A percentile compares a stretch with the other conserved stretches of the same genome.
phyloP scores from a whole-genome alignment of 2,113 vertebrate species.

The Calyptomena viridis region DNA sequence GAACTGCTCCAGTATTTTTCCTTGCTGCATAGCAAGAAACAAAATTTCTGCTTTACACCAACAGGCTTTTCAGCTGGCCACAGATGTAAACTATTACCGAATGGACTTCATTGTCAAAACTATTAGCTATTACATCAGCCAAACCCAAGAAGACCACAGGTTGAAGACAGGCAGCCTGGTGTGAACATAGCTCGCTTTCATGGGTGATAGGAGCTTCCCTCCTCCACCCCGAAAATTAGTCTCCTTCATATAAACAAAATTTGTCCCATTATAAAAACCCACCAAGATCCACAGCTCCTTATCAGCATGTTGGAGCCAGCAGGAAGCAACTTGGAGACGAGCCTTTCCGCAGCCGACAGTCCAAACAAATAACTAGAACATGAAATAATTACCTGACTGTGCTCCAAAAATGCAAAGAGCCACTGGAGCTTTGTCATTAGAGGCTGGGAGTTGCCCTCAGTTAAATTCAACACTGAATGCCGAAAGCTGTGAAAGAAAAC shows the following conservation, averaged over 20 bases:
- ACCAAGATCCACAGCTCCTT: constrained; percentile 35
- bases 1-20: not conserved
- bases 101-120: not conserved
- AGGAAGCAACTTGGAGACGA: constrained; percentile 61
- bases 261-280: not conserved
- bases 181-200: not conserved
- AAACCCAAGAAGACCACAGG: not conserved
- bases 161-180: not conserved
- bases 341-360: constrained; percentile 47
- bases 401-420: constrained; percentile 84
- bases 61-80: not conserved
- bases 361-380: constrained; percentile 62
- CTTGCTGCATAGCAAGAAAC: not conserved
- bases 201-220: not conserved
- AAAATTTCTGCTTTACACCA: not conserved
- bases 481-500: constrained; percentile 74
- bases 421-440: constrained; percentile 83
- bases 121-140: not conserved
- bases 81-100: not conserved
- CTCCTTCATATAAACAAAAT: constrained; percentile 14
- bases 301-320: not conserved
- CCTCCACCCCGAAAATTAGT: not conserved
- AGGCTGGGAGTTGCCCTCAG: constrained; percentile 79
- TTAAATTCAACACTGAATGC: constrained; percentile 77
- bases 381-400: constrained; percentile 79